phyloP scores from a whole-genome alignment of 2,888 invertebrate species.

The Brachyptera risi region DNA sequence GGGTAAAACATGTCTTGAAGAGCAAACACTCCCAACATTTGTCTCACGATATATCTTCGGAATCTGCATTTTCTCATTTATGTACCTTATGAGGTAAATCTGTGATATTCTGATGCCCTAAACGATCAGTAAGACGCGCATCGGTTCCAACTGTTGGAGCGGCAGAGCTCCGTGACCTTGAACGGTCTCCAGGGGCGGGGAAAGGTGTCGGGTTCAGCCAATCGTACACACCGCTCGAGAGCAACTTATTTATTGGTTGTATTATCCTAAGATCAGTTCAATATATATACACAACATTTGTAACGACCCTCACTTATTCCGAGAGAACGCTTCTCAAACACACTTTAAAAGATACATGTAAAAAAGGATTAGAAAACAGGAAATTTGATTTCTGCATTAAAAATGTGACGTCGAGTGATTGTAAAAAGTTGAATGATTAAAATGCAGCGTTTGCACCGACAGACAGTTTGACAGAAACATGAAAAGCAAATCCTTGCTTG shows the following conservation, averaged over 20 bases:
- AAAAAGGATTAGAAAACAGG: not conserved
- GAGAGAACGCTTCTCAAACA: slow-evolving; percentile 17
- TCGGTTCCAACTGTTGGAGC: too few species aligned
- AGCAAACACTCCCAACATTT: too few species aligned
- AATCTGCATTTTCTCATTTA: too few species aligned
- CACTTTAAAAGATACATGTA: not conserved
- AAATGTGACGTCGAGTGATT: not conserved
- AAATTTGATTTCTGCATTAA: not conserved
- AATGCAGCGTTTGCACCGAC: not conserved
- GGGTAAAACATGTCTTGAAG: too few species aligned
- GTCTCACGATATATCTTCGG: too few species aligned
- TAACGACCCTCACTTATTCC: slow-evolving; percentile 10
- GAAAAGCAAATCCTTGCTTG: not conserved
- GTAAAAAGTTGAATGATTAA: slow-evolving; percentile 14
- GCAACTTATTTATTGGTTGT: slow-evolving; percentile 14
- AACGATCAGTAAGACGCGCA: too few species aligned
- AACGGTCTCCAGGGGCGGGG: too few species aligned
- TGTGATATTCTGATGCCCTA: too few species aligned
- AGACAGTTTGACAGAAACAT: not conserved
- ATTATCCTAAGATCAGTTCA: slow-evolving; percentile 17
- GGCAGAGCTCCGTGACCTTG: too few species aligned
- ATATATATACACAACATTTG: slow-evolving; percentile 15
- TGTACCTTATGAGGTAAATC: too few species aligned
- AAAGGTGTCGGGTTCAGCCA: too few species aligned
- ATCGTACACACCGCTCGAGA: too few species aligned